phyloP scores from a whole-genome alignment of 2,113 vertebrate genomes.

The Pontoporia blainvillei region DNA sequence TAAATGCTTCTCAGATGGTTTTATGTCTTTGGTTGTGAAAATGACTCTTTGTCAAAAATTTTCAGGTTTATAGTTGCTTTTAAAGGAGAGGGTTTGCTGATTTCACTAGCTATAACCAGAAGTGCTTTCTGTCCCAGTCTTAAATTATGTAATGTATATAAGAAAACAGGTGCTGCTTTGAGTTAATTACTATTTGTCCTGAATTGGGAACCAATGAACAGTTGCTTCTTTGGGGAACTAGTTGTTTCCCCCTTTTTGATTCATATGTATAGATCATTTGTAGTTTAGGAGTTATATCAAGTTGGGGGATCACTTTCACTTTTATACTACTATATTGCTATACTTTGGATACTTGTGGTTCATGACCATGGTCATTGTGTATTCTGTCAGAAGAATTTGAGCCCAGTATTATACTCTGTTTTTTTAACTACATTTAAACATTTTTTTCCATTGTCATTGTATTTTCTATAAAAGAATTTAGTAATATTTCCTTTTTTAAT shows the following conservation, averaged over 20 bases:
- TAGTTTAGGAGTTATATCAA: not conserved
- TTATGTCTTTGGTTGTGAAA: not conserved
- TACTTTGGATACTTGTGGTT: not conserved
- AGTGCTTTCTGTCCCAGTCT: not conserved
- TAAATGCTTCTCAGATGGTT: not conserved
- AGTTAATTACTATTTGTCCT: constrained; percentile 8
- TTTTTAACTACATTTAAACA: not conserved
- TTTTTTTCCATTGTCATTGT: not conserved
- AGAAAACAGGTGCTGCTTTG: not conserved
- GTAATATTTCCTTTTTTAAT: not conserved
- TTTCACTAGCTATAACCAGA: not conserved
- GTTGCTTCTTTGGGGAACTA: not conserved
- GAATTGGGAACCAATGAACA: not conserved
- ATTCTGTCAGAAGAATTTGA: constrained; percentile 24
- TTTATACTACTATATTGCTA: not conserved
- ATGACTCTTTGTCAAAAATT: not conserved
- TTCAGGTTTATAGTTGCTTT: not conserved
- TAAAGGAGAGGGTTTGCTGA: not conserved
- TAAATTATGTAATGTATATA: not conserved
- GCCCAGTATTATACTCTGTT: not conserved
- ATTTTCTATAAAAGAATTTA: not conserved
- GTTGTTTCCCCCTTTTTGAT: not conserved
- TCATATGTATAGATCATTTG: not conserved
- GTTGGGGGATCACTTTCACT: not conserved
- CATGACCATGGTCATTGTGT: not conserved